These are phyloP conservation scores for Oedothorax gibbosus DNA, from an alignment of 1,140 invertebrate species.

Conservation along the genomic window DNA sequence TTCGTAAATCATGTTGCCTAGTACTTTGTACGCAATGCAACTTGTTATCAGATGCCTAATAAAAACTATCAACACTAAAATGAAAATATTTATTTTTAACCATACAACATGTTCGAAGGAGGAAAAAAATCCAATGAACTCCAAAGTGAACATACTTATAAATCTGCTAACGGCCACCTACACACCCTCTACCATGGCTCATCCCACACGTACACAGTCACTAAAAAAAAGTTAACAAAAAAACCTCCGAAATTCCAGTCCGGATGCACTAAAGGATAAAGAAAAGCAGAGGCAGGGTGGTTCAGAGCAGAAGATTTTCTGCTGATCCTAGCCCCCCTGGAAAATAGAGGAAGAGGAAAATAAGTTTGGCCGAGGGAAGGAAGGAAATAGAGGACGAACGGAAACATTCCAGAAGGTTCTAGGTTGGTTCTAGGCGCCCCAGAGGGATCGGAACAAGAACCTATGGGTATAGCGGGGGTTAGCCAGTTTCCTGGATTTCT, in stretches of 20 bases:
- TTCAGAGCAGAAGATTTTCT: conserved; percentile 51
- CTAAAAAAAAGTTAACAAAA: not conserved
- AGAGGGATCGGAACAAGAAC: conserved; percentile 11
- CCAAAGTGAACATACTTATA: conserved; percentile 44
- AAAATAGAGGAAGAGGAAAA: conserved; percentile 50
- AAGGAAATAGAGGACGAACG: conserved; percentile 56
- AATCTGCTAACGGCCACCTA: conserved; percentile 39
- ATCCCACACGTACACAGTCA: not conserved
- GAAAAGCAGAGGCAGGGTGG: conserved; percentile 23
- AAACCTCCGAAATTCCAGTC: not conserved
- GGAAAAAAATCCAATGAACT: conserved; percentile 28
- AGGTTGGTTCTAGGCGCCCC: not conserved
- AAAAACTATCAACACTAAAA: no score
- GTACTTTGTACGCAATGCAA: no score
- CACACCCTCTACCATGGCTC: not conserved
- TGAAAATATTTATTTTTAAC: no score
- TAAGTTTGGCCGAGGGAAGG: conserved; percentile 45
- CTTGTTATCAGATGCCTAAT: no score
- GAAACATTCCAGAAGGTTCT: conserved; percentile 45
- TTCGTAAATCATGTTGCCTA: no score
- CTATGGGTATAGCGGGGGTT: conserved; percentile 31
- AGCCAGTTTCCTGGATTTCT: conserved; percentile 53
- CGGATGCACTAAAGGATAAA: conserved; percentile 55
- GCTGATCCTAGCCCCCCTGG: conserved; percentile 42
- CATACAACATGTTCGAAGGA: no score